A percentile compares a stretch with the other conserved stretches of the same genome.
These are phyloP conservation scores for Agonopterix alstromeriana DNA, from an alignment of 2,888 invertebrate species.

Conservation along the genomic window DNA sequence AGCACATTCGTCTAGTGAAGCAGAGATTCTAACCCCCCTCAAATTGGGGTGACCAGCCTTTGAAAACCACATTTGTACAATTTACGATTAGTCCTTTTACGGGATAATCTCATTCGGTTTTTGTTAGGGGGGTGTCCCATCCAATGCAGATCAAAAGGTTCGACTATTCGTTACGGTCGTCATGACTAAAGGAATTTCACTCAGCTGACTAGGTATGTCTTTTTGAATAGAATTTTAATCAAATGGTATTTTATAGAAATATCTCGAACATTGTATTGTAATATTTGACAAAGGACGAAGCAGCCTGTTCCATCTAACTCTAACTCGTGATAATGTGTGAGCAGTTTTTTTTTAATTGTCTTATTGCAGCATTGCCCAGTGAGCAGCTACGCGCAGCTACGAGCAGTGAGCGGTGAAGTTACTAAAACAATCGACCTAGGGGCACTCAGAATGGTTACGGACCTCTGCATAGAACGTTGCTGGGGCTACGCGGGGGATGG, in stretches of 20 bases:
- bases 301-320: no score
- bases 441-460: no score
- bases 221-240: conserved; percentile 28
- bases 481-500: no score
- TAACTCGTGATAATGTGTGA: no score
- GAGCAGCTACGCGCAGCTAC: no score
- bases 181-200: conserved; percentile 28
- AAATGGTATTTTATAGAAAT: conserved; percentile 17
- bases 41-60: conserved; percentile 22
- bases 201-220: conserved; percentile 2
- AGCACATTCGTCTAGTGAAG: conserved; percentile 28
- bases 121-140: conserved; percentile 13
- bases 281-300: no score
- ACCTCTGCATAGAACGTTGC: no score
- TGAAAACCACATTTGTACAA: conserved; percentile 32
- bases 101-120: conserved; percentile 33
- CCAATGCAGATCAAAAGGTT: conserved; percentile 32
- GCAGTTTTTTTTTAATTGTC: no score
- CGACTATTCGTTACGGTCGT: conserved; percentile 19
- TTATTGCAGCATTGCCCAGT: no score
- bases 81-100: conserved; percentile 34
- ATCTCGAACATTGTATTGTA: no score
- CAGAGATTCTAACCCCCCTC: conserved; percentile 15
- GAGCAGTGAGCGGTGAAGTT: no score
- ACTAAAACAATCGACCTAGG: no score